Percentiles rank a stretch among this genome's conserved stretches.
Evolutionary conservation across 2,888 invertebrate genomes (phyloP).

Genomic region (Dorcus parallelipipedus): DNA sequence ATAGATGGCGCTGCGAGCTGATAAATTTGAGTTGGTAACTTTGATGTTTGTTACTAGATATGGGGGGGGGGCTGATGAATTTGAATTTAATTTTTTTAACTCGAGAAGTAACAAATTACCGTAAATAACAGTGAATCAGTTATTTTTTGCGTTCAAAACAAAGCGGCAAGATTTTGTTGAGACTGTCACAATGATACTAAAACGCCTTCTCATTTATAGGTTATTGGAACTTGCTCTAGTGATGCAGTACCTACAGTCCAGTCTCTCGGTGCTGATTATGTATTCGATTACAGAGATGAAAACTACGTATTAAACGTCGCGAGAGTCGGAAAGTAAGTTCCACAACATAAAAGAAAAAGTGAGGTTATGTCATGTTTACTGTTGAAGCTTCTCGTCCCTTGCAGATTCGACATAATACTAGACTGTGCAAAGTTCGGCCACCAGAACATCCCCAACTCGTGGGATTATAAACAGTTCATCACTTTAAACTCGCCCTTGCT

Average conservation of each 20-base stretch:
- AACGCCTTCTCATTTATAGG: constrained; percentile 42
- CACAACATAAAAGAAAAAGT: background rate
- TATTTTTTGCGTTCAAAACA: background rate
- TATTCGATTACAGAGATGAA: constrained; percentile 71
- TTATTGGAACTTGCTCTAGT: constrained; percentile 69
- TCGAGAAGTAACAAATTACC: background rate
- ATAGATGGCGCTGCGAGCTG: background rate
- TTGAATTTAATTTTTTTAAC: background rate
- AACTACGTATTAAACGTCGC: constrained; percentile 59
- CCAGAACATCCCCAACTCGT: constrained; percentile 53
- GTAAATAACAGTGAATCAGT: background rate
- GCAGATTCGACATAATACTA: constrained; percentile 75
- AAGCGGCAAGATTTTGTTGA: too few species aligned
- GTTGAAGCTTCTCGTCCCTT: constrained; percentile 23
- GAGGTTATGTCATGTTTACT: background rate
- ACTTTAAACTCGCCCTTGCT: constrained; percentile 81
- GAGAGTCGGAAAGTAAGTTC: constrained; percentile 61
- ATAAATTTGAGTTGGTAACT: background rate
- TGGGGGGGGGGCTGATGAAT: too few species aligned
- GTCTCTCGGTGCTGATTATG: constrained; percentile 65
- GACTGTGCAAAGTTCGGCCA: constrained; percentile 77
- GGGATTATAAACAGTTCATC: constrained; percentile 68
- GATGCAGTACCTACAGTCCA: constrained; percentile 65
- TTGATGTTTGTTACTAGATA: too few species aligned
- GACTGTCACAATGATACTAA: background rate